Evolutionary conservation across 1,140 invertebrate species (phyloP).

Genomic region (Aricia agestis): DNA sequence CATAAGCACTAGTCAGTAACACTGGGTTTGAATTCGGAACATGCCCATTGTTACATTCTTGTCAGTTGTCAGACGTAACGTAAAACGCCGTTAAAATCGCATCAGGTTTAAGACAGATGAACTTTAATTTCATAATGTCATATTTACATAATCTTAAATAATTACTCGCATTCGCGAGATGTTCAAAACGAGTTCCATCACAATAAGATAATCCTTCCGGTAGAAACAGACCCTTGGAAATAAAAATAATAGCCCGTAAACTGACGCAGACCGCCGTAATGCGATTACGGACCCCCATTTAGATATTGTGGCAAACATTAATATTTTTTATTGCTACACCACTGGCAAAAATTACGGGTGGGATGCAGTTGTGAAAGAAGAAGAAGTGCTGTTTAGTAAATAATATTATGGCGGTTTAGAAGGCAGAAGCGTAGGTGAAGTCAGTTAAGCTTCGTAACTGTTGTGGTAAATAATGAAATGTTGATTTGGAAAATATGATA

Average conservation of each 20-base stretch:
- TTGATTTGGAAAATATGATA: no score
- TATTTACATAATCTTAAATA: not conserved
- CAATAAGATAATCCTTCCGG: conserved; percentile 42
- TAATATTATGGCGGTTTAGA: not conserved
- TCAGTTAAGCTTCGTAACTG: no score
- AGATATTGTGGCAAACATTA: conserved; percentile 52
- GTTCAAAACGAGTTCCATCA: not conserved
- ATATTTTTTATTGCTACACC: conserved; percentile 59
- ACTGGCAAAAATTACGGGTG: not conserved
- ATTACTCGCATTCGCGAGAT: not conserved
- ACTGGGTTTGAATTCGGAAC: no score
- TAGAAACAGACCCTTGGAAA: conserved; percentile 43
- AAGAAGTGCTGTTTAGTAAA: conserved; percentile 25
- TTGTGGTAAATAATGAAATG: no score
- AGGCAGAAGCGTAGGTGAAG: no score
- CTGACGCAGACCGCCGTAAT: conserved; percentile 54
- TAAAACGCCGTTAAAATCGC: no score
- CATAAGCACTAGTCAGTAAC: no score
- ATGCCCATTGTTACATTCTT: no score
- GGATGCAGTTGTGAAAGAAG: not conserved
- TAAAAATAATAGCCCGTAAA: conserved; percentile 62
- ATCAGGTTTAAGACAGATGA: no score
- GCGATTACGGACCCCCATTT: conserved; percentile 47
- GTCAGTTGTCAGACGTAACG: no score
- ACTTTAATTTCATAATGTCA: not conserved